Conservation (phyloP, 1,140 invertebrate species). For the Drosophila varians region DNA sequence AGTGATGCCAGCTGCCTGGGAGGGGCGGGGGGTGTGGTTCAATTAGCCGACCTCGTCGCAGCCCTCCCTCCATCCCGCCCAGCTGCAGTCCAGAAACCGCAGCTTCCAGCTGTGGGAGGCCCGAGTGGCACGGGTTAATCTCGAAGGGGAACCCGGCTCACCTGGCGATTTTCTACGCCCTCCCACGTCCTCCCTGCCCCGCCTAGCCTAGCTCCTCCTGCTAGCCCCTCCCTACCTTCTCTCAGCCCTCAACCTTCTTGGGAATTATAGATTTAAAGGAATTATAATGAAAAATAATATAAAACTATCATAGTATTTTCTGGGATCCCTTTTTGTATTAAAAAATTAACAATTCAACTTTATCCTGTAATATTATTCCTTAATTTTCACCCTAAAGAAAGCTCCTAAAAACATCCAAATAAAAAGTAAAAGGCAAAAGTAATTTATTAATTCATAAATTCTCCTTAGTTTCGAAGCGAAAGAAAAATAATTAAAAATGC, state of each 20-base stretch:
- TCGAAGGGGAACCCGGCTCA: conserved; percentile 1
- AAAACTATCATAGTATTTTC: no score
- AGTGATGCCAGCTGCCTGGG: not conserved
- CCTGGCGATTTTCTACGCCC: not conserved
- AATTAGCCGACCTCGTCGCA: conserved; percentile 48
- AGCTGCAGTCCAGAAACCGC: conserved; percentile 14
- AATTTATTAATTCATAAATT: not conserved
- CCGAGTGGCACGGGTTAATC: conserved; percentile 21
- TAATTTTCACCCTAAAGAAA: conserved; percentile 1
- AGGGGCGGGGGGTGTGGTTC: conserved; percentile 47
- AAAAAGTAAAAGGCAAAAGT: no score
- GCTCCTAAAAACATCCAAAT: not conserved
- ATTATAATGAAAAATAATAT: no score
- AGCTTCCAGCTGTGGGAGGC: conserved; percentile 40
- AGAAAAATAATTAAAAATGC: not conserved
- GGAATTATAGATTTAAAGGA: not conserved
- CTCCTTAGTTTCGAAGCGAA: not conserved
- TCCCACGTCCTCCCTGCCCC: not conserved
- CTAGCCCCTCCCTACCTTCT: not conserved
- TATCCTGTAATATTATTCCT: conserved; percentile 4
- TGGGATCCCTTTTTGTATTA: no score
- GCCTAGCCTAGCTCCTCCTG: no score
- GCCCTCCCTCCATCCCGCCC: not conserved
- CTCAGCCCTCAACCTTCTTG: not conserved
- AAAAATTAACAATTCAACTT: no score